Percentiles rank a stretch among this genome's conserved stretches.
Conservation (phyloP, 2,797 vertebrate species). For the Syncerus caffer region DNA sequence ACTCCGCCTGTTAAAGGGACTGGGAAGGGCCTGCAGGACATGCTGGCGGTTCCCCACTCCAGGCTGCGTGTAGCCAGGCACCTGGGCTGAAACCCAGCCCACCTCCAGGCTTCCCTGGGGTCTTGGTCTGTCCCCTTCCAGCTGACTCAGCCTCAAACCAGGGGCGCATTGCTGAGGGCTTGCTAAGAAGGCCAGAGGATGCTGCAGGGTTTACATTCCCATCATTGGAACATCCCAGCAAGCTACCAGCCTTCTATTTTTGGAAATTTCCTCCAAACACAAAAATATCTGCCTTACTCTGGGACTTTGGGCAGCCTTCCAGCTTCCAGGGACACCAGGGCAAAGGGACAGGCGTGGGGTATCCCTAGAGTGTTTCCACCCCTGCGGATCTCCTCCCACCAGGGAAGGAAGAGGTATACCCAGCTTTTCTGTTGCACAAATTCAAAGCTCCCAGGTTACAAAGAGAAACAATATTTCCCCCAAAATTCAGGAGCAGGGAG, state of each 20-base stretch:
- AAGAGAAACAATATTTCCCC: not conserved
- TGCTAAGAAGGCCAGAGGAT: not conserved
- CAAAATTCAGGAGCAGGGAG: not conserved
- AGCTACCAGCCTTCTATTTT: not conserved
- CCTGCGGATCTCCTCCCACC: not conserved
- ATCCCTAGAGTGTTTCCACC: not conserved
- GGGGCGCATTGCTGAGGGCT: not conserved
- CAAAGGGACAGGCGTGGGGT: not conserved
- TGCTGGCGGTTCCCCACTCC: not conserved
- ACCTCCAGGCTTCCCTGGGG: not conserved
- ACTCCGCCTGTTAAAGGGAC: not conserved
- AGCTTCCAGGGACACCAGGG: not conserved
- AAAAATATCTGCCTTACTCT: not conserved
- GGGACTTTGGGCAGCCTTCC: not conserved
- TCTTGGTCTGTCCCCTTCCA: not conserved
- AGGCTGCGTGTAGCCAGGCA: not conserved
- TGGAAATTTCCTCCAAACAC: not conserved
- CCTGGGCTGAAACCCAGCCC: not conserved
- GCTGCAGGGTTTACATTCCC: not conserved
- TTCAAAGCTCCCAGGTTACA: not conserved
- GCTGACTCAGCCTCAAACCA: not conserved
- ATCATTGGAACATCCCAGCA: not conserved
- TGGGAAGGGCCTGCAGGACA: not conserved
- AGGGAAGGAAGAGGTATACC: not conserved
- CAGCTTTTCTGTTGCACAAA: not conserved